Base-by-base conservation (phyloP, 2,888 invertebrate species). In the Ecliptopera silaceata region DNA sequence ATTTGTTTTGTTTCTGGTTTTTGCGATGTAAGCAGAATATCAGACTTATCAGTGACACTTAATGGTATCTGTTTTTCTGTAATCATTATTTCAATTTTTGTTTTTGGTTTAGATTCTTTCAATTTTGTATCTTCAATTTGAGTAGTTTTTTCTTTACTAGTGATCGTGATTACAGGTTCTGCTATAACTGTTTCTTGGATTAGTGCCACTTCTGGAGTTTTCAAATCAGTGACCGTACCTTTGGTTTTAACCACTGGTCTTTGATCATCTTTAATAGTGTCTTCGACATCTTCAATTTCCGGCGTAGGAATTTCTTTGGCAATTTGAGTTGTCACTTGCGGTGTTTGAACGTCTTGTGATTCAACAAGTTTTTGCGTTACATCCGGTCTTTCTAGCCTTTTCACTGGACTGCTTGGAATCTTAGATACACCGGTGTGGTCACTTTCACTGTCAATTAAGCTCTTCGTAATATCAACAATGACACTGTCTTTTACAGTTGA, bases 391-490 rank as follows among this genome's bases (percentile, higher is more conserved):
- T 50, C 15, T 34, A 48, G 15, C 32, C 59, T 56, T 13, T 41
- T 34, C 17, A 51, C 43, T 20, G 56, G 44, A 54, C 63, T 55
- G 0, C 38, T 55, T 41, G 67, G 60, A 55, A 66, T 63, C 59
- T 69, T 66, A 12, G 69, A 64, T 0, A 54, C 39, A 13, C 55
- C 39, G 2, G 77, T 75, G 36, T 83, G 73, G 5, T 72, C 73
- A 22, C 68, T 70, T 59, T 83, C 82, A 64, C 69, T 79, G 5
- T 61, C 74, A 22, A 83, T 73, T 3, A 82, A 66, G 34, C 53
- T 69, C 31, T 71, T 74, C 3, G 75, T 77, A 2, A 74, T 63
- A 56, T 79, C 74, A 12, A 67, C 51, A 4, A 74, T 54, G 44
- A 57, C 57, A 2, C 52, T 60, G 13, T 72, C 71, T 59, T 68